Evolutionary conservation across 2,888 invertebrate genomes (phyloP).

Genomic region (Monopis laevigella): DNA sequence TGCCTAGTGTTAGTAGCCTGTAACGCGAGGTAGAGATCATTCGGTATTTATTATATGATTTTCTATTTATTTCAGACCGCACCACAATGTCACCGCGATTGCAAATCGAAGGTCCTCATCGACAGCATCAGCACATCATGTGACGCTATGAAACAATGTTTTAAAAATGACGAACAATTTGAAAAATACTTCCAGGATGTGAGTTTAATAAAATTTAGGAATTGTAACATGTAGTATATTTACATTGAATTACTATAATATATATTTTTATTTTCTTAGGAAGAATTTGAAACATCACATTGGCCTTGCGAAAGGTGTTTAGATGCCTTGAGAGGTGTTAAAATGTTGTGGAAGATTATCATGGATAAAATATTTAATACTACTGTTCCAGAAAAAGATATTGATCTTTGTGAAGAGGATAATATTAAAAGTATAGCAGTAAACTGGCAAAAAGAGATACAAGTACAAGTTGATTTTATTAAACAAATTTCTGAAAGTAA

Average conservation of each 20-base stretch:
- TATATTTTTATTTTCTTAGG: constrained; percentile 27
- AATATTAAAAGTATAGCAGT: constrained; percentile 28
- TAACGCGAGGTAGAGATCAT: no score
- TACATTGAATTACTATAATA: background rate
- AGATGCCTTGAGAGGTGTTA: constrained; percentile 48
- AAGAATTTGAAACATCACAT: constrained; percentile 49
- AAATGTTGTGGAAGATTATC: constrained; percentile 55
- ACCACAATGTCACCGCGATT: constrained; percentile 45
- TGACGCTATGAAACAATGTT: constrained; percentile 40
- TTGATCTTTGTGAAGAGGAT: constrained; percentile 23
- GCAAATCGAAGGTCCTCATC: constrained; percentile 45
- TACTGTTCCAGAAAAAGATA: constrained; percentile 27
- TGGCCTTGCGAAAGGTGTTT: constrained; percentile 57
- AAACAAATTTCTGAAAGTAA: constrained; percentile 28
- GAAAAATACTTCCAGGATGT: constrained; percentile 49
- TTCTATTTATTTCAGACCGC: constrained; percentile 16
- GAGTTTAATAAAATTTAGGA: constrained; percentile 15
- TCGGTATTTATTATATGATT: background rate
- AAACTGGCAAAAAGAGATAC: constrained; percentile 42
- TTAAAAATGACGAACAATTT: constrained; percentile 34
- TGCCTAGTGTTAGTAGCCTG: no score
- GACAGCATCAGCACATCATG: constrained; percentile 47
- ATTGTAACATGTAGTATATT: background rate
- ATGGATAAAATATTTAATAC: constrained; percentile 43
- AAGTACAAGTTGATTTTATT: constrained; percentile 36